Evolutionary conservation across 2,888 invertebrate genomes (phyloP), one percentile per base, ranked within the genome.

Genomic region (Eretmocerus hayati): DNA sequence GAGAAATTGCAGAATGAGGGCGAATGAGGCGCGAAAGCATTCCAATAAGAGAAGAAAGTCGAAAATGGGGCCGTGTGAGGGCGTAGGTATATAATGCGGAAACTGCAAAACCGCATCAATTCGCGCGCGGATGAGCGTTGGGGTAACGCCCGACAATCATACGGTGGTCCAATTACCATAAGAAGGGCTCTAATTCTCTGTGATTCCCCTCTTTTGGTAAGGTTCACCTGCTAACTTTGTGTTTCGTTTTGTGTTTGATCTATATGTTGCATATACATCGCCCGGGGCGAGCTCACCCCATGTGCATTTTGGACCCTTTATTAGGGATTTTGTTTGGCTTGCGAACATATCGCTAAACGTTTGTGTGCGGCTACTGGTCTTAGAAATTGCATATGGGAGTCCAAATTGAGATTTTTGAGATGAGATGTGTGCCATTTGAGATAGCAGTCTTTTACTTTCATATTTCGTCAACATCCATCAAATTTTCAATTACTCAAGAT

Each of bases 181-280:
- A 67, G 67, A 67, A 67, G 67, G 64, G 62, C 65, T 66, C 64
- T 67, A 67, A 67, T 67, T 67, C 63, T 56, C 60, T 59, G 63
- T 66, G 67, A 66, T 65, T 61, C 62, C 60, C 58, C 53, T 55
- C 53, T 59, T 58, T 51, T 22, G 32, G 21, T 42, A 42, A 39
- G 11, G 46, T 46, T 42, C 20, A 20, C 32, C 36, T n/a, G 19
- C 18, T 32, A n/a, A n/a, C n/a, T n/a, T n/a, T n/a, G n/a, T n/a
- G n/a, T n/a, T n/a, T n/a, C n/a, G n/a, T n/a, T n/a, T n/a, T n/a
- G n/a, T n/a, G n/a, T n/a, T n/a, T n/a, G n/a, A n/a, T n/a, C n/a
- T n/a, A n/a, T n/a, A n/a, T n/a, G 26, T 11, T 26, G 26, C 22
- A 19, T 19, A n/a, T 39, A 20, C 43, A 35, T 48, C 22, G 43